Percentiles rank a stretch among this genome's conserved stretches.
Evolutionary conservation across 2,888 invertebrate genomes (phyloP).

Genomic region (Cataglyphis cursor): DNA sequence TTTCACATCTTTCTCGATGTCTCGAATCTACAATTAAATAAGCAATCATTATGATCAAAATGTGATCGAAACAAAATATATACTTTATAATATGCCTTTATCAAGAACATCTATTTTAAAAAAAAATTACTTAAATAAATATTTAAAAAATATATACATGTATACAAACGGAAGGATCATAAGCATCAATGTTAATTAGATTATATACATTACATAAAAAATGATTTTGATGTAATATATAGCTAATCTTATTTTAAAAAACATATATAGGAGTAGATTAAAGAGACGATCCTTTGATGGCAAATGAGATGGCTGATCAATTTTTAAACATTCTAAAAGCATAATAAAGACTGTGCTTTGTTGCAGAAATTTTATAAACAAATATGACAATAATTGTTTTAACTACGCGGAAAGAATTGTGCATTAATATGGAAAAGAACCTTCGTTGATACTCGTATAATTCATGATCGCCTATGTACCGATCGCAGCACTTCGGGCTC

Average conservation of each 20-base stretch:
- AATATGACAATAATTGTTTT: background rate
- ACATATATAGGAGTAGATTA: background rate
- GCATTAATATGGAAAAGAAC: conserved; percentile 66
- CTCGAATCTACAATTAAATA: conserved; percentile 77
- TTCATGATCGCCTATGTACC: conserved; percentile 79
- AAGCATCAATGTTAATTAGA: conserved; percentile 3
- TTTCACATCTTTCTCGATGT: conserved; percentile 80
- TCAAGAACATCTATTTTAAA: background rate
- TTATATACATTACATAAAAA: background rate
- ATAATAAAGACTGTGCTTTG: background rate
- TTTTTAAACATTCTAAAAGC: background rate
- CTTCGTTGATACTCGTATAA: conserved; percentile 69
- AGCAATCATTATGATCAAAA: background rate
- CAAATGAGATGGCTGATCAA: background rate
- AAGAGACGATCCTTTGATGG: background rate
- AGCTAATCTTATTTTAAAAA: background rate
- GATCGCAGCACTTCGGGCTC: conserved; percentile 82
- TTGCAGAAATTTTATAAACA: background rate
- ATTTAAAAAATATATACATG: background rate
- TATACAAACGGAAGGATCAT: background rate
- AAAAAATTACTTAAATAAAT: too few relatives aligned
- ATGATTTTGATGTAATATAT: background rate
- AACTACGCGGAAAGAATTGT: conserved; percentile 47
- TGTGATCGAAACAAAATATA: background rate
- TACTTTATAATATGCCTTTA: background rate